Conservation (phyloP, 2,797 vertebrate genomes). For the Mallotus villosus region DNA sequence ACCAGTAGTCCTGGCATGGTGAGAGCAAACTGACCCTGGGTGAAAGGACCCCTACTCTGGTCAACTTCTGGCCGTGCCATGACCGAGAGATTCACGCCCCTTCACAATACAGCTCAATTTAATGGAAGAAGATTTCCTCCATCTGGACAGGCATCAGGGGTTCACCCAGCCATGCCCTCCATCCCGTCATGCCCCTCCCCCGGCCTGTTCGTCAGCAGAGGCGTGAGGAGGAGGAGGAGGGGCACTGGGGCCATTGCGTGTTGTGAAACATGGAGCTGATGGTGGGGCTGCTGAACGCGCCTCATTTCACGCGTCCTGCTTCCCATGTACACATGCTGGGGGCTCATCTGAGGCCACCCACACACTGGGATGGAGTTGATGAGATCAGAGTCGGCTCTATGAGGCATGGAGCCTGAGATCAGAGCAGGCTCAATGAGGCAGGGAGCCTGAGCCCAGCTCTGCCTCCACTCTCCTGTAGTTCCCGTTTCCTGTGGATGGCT, state of each 20-base stretch:
- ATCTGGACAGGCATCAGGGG: slow-evolving; percentile 51
- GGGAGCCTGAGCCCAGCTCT: slow-evolving; percentile 23
- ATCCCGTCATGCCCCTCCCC: slow-evolving; percentile 33
- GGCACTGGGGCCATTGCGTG: slow-evolving; percentile 29
- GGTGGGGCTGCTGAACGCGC: slow-evolving; percentile 32
- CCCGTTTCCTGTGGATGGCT: background rate
- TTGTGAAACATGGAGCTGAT: slow-evolving; percentile 31
- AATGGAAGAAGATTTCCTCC: slow-evolving; percentile 41
- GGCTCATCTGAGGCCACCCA: slow-evolving; percentile 55
- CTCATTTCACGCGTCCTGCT: slow-evolving; percentile 52
- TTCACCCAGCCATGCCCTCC: slow-evolving; percentile 29
- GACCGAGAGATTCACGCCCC: slow-evolving; percentile 15
- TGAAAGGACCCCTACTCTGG: slow-evolving; percentile 20
- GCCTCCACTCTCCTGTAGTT: slow-evolving; percentile 35
- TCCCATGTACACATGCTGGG: slow-evolving; percentile 41
- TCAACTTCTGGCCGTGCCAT: slow-evolving; percentile 20
- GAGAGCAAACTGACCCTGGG: slow-evolving; percentile 23
- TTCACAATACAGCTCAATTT: slow-evolving; percentile 27
- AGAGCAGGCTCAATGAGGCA: slow-evolving; percentile 5
- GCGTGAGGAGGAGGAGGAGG: slow-evolving; percentile 37
- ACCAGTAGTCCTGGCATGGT: slow-evolving; percentile 28
- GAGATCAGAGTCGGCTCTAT: slow-evolving; percentile 48
- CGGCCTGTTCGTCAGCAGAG: slow-evolving; percentile 30
- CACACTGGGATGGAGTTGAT: slow-evolving; percentile 42
- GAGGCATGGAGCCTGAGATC: slow-evolving; percentile 51